A percentile compares a stretch with the other conserved stretches of the same genome.
Evolutionary conservation across 2,113 vertebrate genomes (phyloP).

Genomic region (Solenodon paradoxus): DNA sequence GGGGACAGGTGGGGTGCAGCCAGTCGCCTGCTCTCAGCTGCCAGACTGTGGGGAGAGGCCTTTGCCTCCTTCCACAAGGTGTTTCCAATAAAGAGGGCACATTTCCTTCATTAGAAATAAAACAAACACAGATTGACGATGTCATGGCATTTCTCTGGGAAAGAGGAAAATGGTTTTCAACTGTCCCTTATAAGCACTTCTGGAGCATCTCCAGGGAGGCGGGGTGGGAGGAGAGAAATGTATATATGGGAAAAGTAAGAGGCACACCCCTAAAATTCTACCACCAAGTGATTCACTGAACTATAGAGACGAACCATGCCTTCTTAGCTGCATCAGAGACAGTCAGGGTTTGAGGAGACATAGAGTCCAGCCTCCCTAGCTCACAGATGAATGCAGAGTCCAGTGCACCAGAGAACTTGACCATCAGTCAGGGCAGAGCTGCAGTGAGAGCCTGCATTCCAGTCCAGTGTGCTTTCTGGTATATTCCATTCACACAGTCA

Average conservation of each 20-base stretch:
- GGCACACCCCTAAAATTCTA: not conserved
- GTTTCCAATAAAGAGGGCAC: constrained; percentile 53
- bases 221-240: not conserved
- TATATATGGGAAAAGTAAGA: not conserved
- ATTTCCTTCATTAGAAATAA: constrained; percentile 53
- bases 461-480: not conserved
- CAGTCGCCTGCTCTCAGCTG: not conserved
- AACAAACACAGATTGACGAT: constrained; percentile 45
- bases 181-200: not conserved
- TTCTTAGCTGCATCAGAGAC: not conserved
- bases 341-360: not conserved
- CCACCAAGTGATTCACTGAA: not conserved
- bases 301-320: not conserved
- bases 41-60: constrained; percentile 29
- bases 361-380: not conserved
- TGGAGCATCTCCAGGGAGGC: not conserved
- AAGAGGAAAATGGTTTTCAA: constrained; percentile 30
- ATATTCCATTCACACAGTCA: not conserved
- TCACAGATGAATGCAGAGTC: not conserved
- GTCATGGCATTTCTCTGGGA: not conserved
- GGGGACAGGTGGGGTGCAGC: constrained; percentile 37
- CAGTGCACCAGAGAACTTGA: not conserved
- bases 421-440: not conserved
- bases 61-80: constrained; percentile 31
- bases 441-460: not conserved